phyloP scores from a whole-genome alignment of 2,113 vertebrate genomes.

The Epinephelus moara region DNA sequence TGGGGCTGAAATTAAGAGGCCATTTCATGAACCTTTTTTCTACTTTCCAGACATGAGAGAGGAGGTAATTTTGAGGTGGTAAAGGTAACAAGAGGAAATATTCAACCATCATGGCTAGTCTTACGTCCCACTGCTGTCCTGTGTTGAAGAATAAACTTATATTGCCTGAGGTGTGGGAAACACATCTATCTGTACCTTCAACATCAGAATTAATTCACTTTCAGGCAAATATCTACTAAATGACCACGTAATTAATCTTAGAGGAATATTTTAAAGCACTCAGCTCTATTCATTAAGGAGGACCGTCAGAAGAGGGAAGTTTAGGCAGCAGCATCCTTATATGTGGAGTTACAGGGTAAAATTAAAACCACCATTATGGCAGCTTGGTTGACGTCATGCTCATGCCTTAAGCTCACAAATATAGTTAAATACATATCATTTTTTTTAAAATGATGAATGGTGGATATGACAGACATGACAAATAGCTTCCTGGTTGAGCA shows the following conservation, averaged over 20 bases:
- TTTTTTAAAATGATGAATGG: slow-evolving; percentile 6
- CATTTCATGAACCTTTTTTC: slow-evolving; percentile 17
- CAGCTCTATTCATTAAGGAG: slow-evolving; percentile 1
- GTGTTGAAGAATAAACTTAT: background rate
- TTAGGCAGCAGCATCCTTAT: slow-evolving; percentile 42
- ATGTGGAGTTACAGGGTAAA: slow-evolving; percentile 8
- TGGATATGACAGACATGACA: background rate
- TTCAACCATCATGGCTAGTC: slow-evolving; percentile 10
- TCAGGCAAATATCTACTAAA: slow-evolving; percentile 31
- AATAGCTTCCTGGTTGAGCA: slow-evolving; percentile 6
- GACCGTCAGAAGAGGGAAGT: slow-evolving; percentile 1
- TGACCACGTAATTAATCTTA: background rate
- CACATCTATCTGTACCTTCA: background rate
- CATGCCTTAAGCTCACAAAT: slow-evolving; percentile 56
- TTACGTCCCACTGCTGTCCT: background rate
- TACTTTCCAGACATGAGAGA: slow-evolving; percentile 11
- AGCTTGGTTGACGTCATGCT: slow-evolving; percentile 56
- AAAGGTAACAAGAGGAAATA: background rate
- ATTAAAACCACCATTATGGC: slow-evolving; percentile 29
- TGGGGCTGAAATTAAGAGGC: background rate
- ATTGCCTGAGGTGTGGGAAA: background rate
- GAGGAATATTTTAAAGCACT: slow-evolving; percentile 4
- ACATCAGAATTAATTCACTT: background rate
- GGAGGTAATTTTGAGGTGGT: slow-evolving; percentile 43
- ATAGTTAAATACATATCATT: slow-evolving; percentile 19